Conservation (phyloP, 2,113 vertebrate species). For the Anguilla rostrata region DNA sequence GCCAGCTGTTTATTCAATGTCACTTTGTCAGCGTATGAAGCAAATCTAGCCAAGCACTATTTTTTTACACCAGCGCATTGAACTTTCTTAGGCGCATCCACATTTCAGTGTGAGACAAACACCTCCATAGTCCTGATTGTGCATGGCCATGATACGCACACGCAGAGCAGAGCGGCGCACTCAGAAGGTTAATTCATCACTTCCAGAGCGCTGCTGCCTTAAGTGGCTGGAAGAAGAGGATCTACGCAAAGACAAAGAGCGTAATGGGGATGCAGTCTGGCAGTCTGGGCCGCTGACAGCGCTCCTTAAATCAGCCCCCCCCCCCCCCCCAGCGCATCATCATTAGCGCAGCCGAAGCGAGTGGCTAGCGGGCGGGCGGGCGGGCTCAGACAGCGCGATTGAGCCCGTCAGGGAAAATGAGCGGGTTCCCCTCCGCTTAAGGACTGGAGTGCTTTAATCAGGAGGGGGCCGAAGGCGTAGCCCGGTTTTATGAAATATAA, state of each 20-base stretch:
- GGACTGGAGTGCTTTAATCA: not conserved
- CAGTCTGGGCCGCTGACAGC: not conserved
- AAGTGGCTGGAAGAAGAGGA: slow-evolving; percentile 16
- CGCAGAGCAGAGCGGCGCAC: not conserved
- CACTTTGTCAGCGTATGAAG: not conserved
- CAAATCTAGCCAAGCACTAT: not conserved
- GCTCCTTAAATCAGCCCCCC: not conserved
- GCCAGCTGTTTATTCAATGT: not conserved
- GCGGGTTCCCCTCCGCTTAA: slow-evolving; percentile 11
- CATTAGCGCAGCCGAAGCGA: slow-evolving; percentile 1
- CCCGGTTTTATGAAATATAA: not conserved
- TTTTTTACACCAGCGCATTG: not conserved
- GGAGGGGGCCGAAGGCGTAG: not conserved
- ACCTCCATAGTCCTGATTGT: not conserved
- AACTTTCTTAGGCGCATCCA: not conserved
- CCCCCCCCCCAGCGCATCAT: not conserved
- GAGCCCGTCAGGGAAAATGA: slow-evolving; percentile 17
- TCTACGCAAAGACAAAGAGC: not conserved
- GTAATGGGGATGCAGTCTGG: slow-evolving; percentile 3
- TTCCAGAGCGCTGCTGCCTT: not conserved
- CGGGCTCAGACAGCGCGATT: not conserved
- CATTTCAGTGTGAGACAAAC: not conserved
- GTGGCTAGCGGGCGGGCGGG: not conserved
- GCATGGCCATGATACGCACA: not conserved
- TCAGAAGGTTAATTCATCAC: not conserved